These are phyloP conservation scores for Notamacropus eugenii DNA, from an alignment of 2,797 vertebrate genomes.

Conservation along the genomic window DNA sequence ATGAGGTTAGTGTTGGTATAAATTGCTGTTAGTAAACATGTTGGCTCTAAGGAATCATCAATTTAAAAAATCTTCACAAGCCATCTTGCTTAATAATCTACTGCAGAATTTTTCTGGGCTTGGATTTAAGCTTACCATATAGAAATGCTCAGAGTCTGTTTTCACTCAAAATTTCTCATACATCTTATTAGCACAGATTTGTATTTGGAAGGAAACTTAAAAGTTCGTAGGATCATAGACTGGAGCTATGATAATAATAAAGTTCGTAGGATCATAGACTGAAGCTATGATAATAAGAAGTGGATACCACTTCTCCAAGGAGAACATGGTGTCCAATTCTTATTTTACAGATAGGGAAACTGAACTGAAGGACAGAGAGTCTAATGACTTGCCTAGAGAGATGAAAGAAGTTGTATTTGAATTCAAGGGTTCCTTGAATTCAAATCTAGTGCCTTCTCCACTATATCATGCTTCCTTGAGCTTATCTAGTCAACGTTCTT, in stretches of 20 bases:
- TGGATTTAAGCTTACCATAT: neutral
- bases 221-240: neutral
- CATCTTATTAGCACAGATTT: neutral
- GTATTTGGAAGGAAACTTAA: neutral
- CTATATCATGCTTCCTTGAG: slow-evolving; percentile 18
- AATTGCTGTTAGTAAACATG: neutral
- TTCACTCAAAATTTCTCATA: neutral
- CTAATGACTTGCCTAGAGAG: neutral
- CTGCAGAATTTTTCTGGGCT: neutral
- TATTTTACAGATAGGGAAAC: neutral
- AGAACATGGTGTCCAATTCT: neutral
- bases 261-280: neutral
- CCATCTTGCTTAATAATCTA: neutral
- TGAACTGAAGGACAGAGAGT: neutral
- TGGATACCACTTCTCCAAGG: no score
- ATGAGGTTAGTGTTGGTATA: neutral
- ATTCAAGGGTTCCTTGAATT: slow-evolving; percentile 38
- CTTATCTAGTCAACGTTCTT: neutral
- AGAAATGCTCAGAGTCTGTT: neutral
- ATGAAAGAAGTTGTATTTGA: slow-evolving; percentile 63
- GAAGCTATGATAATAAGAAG: neutral
- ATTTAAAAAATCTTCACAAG: neutral
- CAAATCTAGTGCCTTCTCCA: slow-evolving; percentile 48
- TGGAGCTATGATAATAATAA: neutral
- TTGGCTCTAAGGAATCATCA: neutral